These are phyloP conservation scores for Sylvietta virens DNA, from an alignment of 2,113 vertebrate species.

Conservation along the genomic window DNA sequence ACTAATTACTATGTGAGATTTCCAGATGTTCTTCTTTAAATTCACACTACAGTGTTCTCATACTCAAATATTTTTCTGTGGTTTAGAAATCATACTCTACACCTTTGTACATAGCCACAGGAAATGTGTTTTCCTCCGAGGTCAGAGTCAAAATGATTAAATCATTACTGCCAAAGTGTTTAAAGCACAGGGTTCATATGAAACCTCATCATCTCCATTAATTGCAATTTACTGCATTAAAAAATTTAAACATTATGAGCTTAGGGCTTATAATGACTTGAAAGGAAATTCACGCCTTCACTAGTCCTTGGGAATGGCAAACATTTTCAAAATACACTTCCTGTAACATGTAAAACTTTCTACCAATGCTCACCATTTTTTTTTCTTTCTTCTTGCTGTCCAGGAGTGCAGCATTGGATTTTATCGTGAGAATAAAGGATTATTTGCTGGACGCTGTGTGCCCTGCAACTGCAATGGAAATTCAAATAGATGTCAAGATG, in stretches of 20 bases:
- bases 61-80: background rate
- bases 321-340: background rate
- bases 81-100: background rate
- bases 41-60: background rate
- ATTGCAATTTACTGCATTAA: background rate
- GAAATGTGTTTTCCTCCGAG: background rate
- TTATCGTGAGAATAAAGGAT: slow-evolving; percentile 76
- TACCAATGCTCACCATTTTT: background rate
- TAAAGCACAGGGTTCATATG: background rate
- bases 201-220: background rate
- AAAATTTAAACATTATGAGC: background rate
- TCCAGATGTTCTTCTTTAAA: background rate
- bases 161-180: background rate
- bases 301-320: background rate
- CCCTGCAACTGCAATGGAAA: slow-evolving; percentile 87
- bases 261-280: background rate
- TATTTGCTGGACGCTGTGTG: slow-evolving; percentile 76
- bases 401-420: slow-evolving; percentile 85
- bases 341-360: background rate
- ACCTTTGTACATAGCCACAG: background rate
- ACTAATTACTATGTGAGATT: background rate
- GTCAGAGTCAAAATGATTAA: background rate
- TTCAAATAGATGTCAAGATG: slow-evolving; percentile 82
- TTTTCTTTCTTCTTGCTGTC: background rate
- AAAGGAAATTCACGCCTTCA: background rate